phyloP scores from a whole-genome alignment of 1,140 invertebrate genomes.

The Sycobia sp. region DNA sequence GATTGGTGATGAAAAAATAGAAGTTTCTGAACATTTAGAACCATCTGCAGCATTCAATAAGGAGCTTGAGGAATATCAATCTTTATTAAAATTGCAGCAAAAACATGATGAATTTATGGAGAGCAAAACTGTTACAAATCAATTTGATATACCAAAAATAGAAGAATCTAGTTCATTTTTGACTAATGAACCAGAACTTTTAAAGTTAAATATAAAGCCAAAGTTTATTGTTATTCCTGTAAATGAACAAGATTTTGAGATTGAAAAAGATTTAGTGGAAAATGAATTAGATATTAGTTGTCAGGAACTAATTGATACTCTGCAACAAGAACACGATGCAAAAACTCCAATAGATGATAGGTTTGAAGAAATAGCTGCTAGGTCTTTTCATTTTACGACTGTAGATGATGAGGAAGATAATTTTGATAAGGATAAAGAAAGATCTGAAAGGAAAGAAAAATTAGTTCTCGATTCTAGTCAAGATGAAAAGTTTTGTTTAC shows the following conservation, averaged over 20 bases:
- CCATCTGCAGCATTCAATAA: constrained; percentile 56
- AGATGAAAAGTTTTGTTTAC: not conserved
- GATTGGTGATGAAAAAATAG: constrained; percentile 60
- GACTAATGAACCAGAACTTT: constrained; percentile 17
- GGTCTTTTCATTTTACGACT: constrained; percentile 25
- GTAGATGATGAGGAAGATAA: constrained; percentile 14
- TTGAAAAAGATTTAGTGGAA: constrained; percentile 55
- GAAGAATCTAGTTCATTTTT: constrained; percentile 13
- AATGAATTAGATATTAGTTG: constrained; percentile 55
- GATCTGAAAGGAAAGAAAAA: not conserved
- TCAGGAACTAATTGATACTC: constrained; percentile 54
- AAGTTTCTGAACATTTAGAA: constrained; percentile 52
- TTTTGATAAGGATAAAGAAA: constrained; percentile 23
- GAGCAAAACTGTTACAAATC: not conserved
- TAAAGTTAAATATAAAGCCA: not conserved
- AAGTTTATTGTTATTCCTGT: constrained; percentile 51
- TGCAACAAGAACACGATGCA: constrained; percentile 54
- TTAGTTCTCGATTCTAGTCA: too few relatives aligned
- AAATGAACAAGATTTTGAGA: constrained; percentile 51
- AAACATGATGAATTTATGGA: not conserved
- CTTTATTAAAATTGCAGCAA: constrained; percentile 23
- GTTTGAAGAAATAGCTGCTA: constrained; percentile 29
- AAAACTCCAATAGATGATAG: constrained; percentile 52
- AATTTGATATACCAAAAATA: constrained; percentile 6
- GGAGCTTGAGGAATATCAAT: constrained; percentile 55